Evolutionary conservation across 2,113 vertebrate species (phyloP), one percentile per base, ranked within the genome.

Genomic region (Xenus cinereus): DNA sequence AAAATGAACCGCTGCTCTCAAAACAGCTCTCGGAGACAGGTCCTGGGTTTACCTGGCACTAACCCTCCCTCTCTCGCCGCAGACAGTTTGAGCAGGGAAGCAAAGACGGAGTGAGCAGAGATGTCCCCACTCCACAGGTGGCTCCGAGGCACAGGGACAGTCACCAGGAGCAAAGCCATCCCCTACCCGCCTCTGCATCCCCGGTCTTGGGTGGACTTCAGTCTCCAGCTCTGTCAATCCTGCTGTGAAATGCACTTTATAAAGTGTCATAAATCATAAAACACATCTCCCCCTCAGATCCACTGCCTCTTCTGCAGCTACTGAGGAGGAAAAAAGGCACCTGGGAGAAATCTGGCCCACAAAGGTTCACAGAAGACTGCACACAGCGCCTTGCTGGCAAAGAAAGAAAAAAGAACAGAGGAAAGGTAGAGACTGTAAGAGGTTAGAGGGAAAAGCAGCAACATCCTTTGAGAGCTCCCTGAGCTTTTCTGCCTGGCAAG

Each of bases 351-450:
- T 67, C 83, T 63, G 89, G 88, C 74, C 95, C 85, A 88, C 79
- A 80, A 96, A 97, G 97, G 96, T 98, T 97, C 95, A 95, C 89
- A 96, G 90, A 93, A 97, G 93, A 97, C 67, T 97, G 96, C 97
- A 87, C 96, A 97, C 93, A 82, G 92, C 7, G 74, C 89, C 92
- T 95, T 54, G 51, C 95, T 62, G 33, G 90, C 37, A 66, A 91
- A 96, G 95, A 80, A 83, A 95, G 91, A 90, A 73, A 87, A 96
- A 89, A 97, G 91, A 94, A 80, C 91, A 95, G 84, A 96, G 84
- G 59, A 81, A 93, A 93, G 86, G 84, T 39, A 95, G 74, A 87
- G 89, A 93, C 91, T 80, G 53, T 53, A 82, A 84, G 74, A 92
- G 96, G 94, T 95, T 80, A 89, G 81, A 84, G n/a, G 77, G 72